Base-by-base conservation (phyloP, 2,888 invertebrate species). In the Synergus gifuensis region DNA sequence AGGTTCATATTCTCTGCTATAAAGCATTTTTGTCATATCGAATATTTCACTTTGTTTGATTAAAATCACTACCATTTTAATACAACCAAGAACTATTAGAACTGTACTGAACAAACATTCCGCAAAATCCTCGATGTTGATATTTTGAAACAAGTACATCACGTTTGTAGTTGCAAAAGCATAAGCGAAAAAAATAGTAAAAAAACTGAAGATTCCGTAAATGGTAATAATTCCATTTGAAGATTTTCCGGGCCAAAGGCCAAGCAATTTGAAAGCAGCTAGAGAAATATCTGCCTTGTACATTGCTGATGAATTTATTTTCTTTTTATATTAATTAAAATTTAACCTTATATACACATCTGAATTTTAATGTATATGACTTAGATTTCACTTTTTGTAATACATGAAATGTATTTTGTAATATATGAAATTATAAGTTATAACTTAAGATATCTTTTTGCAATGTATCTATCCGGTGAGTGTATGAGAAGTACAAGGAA, bases 281-380 rank as follows among this genome's bases (percentile, higher is more conserved):
- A 69, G 28, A 69, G 69, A 69, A 49, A 69, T 69, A 22, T 69
- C 69, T 49, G 69, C 69, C 49, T 28, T 69, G 28, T 69, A 69
- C 69, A 69, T 69, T 49, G 2, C 22, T 16, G 14, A 40, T 64
- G 18, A n/a, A 18, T 11, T 4, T 18, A 18, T 58, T 18, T 16
- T 4, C 2, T 36, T 49, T 49, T 49, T 49, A 46, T 1, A 16
- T 49, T 49, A 16, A 49, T 49, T 16, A 16, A 16, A 16, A 7
- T 7, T 16, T 1, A 49, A 7, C 0, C 5, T 36, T 4, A 36
- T 36, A 28, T 28, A 28, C 22, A 28, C 2, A 5, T 36, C 5
- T 7, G 36, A 36, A 36, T 36, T 36, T 36, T 16, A 11, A 49
- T 16, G 16, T 49, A 16, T 5, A 16, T 5, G 4, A 5, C 5